These are phyloP conservation scores for Idris sp. DNA, from an alignment of 1,140 invertebrate genomes.

Conservation along the genomic window DNA sequence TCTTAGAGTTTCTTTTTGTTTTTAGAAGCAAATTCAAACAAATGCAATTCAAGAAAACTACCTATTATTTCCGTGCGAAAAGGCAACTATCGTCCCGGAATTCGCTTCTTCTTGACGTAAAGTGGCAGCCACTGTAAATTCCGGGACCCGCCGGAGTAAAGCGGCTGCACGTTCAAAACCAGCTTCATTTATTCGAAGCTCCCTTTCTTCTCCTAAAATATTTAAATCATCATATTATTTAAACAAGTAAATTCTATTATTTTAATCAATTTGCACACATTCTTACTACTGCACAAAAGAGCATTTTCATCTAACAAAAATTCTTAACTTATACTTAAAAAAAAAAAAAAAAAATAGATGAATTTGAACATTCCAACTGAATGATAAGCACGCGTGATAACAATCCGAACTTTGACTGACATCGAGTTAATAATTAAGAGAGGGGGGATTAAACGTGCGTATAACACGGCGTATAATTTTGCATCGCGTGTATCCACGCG, in stretches of 20 bases:
- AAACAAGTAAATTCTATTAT: too few species aligned
- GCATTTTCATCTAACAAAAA: too few species aligned
- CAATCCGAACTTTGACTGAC: too few species aligned
- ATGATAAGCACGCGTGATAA: background rate
- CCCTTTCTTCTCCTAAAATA: slow-evolving; percentile 84
- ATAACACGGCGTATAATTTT: slow-evolving; percentile 41
- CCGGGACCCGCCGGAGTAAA: slow-evolving; percentile 83
- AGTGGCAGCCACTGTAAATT: slow-evolving; percentile 88
- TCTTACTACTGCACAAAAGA: too few species aligned
- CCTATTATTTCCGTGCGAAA: slow-evolving; percentile 87
- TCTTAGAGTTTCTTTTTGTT: too few species aligned
- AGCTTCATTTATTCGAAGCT: slow-evolving; percentile 83
- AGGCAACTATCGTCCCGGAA: slow-evolving; percentile 89
- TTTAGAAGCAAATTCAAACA: too few species aligned
- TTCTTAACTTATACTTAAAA: too few species aligned
- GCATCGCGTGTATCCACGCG: slow-evolving; percentile 36
- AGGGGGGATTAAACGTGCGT: slow-evolving; percentile 43
- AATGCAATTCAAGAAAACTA: too few species aligned
- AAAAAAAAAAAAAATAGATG: too few species aligned
- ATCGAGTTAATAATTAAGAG: slow-evolving; percentile 25
- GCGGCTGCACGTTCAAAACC: slow-evolving; percentile 83
- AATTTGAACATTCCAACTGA: too few species aligned
- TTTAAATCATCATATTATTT: slow-evolving; percentile 43
- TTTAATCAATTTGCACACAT: too few species aligned
- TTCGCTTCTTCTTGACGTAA: slow-evolving; percentile 88